Base-by-base conservation (phyloP, 2,888 invertebrate species). In the Drosophila melanosoma region DNA sequence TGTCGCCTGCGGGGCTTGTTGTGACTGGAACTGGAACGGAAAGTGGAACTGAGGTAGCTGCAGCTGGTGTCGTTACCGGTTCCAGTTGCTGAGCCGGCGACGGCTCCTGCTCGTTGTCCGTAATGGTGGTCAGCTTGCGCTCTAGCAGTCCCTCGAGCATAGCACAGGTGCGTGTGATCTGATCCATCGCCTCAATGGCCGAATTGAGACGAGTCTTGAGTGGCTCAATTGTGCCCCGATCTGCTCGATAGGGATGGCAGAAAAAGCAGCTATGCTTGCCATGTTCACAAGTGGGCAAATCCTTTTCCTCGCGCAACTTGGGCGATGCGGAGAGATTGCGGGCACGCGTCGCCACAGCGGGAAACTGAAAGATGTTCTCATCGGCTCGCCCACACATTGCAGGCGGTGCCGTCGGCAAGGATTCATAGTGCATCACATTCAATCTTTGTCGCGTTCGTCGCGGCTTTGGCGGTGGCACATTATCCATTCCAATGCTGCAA, bases 161-260 rank as follows among this genome's bases (percentile, higher is more conserved):
- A 71, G 95, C 95, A 82, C 97, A 95, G 10, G 98, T 94, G 82
- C 96, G 96, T 80, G 97, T 97, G 58, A 98, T 92, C 87, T 97
- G 97, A 86, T 97, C 97, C 74, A 98, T 94, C 38, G 94, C 94
- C 4, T 94, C 92, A 53, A 95, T 95, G 4, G 94, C 92, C 17
- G 95, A 94, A 63, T 93, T 94, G 0, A 95, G 94, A 10, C 95
- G 93, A 69, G 92, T 93, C 17, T 95, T 94, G 5, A 94, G 83
- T 6, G 94, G 94, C 73, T 91, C 89, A 42, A 93, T 91, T 42
- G 91, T 91, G 26, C 89, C 90, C 40, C 93, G 92, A 80, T 93
- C 93, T 2, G 91, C 90, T 1, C 90, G 87, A 59, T 91, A 83
- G 0, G 88, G 79, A 23, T 90, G 90, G 69, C 91, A 91, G 60